Evolutionary conservation across 2,797 vertebrate species (phyloP), one percentile per base, ranked within the genome.

Genomic region (Naso thynnoides): DNA sequence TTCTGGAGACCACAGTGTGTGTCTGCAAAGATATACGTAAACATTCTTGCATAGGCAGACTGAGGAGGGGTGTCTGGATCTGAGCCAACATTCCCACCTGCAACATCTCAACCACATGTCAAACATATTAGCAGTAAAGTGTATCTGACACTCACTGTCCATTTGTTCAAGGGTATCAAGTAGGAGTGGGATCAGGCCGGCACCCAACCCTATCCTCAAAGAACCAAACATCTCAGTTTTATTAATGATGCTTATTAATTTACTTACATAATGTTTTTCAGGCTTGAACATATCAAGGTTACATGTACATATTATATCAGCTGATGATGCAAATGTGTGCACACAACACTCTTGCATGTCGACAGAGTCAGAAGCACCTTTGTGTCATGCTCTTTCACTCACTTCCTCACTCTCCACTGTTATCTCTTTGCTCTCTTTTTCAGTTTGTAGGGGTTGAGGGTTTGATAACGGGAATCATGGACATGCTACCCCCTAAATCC

Each of bases 381-480:
- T 47, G 10, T 57, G 24, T 63, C n/a, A 42, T 36, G 11, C 33
- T 23, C 11, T 33, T 14, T 63, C 9, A 45, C 19, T 70, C 27
- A 21, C 33, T 55, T 15, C 61, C 26, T 60, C 24, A 13, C 9
- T 47, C 9, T 65, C 41, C 8, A 52, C 27, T 52, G 31, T 47
- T 44, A 1, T 70, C 9, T 78, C 19, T 66, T 48, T 31, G 26
- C 56, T 79, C 8, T 68, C 0, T 16, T 65, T 64, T 68, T 68
- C 88, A 96, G 95, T 96, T 96, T 84, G 95, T 96, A 9, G 95
- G 95, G 19, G 95, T 96, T 4, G 95, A 96, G 83, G 95, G 95
- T 78, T 93, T 96, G 62, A 94, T 96, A 77, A 96, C 95, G 0
- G 95, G 95, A 77, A 91, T 96, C 73, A 92, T 96, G 89, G 95